Conservation (phyloP, 2,888 invertebrate genomes). For the Synergus japonicus region DNA sequence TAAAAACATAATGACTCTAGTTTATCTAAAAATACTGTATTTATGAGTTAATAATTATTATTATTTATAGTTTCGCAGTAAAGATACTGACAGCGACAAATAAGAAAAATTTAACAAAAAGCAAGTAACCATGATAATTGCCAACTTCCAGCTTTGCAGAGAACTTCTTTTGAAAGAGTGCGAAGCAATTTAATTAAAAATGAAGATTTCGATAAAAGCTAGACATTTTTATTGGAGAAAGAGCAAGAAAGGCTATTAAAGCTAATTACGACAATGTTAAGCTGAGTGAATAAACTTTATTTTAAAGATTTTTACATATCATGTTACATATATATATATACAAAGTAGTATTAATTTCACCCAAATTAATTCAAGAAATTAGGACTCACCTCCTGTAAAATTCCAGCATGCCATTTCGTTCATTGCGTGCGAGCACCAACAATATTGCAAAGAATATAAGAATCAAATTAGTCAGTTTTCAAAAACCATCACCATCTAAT, state of each 20-base stretch:
- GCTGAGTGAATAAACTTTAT: too few relatives aligned
- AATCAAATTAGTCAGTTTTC: slow-evolving; percentile 74
- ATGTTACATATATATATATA: too few relatives aligned
- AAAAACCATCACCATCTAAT: slow-evolving; percentile 72
- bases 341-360: too few relatives aligned
- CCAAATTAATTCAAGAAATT: slow-evolving; percentile 70
- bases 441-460: slow-evolving; percentile 77
- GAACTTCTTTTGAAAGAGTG: background rate
- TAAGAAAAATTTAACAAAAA: background rate
- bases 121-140: background rate
- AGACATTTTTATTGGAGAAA: background rate
- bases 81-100: background rate
- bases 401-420: slow-evolving; percentile 76
- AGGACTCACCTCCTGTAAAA: slow-evolving; percentile 77
- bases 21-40: background rate
- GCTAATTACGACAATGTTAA: too few relatives aligned
- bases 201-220: background rate
- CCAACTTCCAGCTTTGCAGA: background rate
- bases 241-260: too few relatives aligned
- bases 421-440: slow-evolving; percentile 77
- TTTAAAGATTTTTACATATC: too few relatives aligned
- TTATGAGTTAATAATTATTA: too few relatives aligned
- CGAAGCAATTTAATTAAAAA: background rate
- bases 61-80: background rate
- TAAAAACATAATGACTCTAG: background rate